Percentiles rank a stretch among this genome's conserved stretches.
Evolutionary conservation across 1,140 invertebrate genomes (phyloP).

Genomic region (Diuraphis noxia): DNA sequence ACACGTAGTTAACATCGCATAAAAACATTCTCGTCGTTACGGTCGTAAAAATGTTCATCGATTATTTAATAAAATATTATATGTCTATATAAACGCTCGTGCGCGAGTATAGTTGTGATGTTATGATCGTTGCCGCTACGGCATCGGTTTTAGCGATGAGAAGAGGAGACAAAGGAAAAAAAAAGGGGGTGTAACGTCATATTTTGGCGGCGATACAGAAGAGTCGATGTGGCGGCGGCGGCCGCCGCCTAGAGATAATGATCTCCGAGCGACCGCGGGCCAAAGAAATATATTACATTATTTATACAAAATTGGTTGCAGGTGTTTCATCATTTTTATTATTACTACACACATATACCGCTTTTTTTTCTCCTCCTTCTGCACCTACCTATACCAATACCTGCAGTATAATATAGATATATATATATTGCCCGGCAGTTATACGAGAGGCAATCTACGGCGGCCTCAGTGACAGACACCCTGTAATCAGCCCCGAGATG

Average conservation of each 20-base stretch:
- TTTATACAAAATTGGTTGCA: slow-evolving; percentile 53
- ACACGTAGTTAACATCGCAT: not conserved
- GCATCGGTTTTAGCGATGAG: not conserved
- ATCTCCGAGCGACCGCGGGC: slow-evolving; percentile 41
- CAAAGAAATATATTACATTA: slow-evolving; percentile 47
- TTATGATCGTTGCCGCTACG: not conserved
- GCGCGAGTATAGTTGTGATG: not conserved
- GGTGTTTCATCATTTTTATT: slow-evolving; percentile 51
- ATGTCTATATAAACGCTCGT: not conserved
- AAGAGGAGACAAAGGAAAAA: not conserved
- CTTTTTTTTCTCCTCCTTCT: not conserved
- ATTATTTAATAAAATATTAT: not conserved
- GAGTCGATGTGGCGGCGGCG: not conserved
- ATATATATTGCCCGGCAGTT: slow-evolving; percentile 30
- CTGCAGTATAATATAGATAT: too few species aligned
- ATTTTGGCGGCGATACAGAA: slow-evolving; percentile 28
- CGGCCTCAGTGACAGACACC: slow-evolving; percentile 49
- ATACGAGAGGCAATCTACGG: slow-evolving; percentile 34
- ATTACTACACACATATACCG: not conserved
- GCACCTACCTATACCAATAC: not conserved
- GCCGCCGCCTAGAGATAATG: slow-evolving; percentile 43
- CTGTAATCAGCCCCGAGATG: slow-evolving; percentile 52
- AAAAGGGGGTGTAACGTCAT: slow-evolving; percentile 35
- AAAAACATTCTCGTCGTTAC: not conserved
- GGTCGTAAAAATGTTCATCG: not conserved